These are phyloP conservation scores for Papilio dardanus DNA, from an alignment of 1,140 invertebrate genomes.

Conservation along the genomic window DNA sequence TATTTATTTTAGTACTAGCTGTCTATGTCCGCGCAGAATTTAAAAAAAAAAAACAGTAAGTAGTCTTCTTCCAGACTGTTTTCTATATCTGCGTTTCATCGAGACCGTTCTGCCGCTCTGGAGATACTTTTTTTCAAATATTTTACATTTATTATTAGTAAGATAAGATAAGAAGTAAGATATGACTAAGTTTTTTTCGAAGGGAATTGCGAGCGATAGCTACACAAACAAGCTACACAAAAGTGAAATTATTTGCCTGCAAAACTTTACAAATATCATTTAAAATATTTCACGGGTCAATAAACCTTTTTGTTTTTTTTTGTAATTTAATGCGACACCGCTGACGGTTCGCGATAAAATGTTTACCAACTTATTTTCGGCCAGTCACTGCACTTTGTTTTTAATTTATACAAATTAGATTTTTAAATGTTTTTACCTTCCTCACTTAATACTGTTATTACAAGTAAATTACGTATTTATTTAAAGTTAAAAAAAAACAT, in stretches of 20 bases:
- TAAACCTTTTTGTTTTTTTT: slow-evolving; percentile 48
- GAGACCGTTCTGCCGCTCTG: too few species aligned
- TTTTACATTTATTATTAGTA: too few species aligned
- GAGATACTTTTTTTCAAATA: too few species aligned
- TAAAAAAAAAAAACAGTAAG: too few species aligned
- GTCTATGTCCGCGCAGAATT: slow-evolving; percentile 42
- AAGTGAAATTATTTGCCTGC: not conserved
- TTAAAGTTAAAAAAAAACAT: too few species aligned
- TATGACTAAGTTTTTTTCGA: too few species aligned
- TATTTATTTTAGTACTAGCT: not conserved
- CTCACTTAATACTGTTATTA: slow-evolving; percentile 11
- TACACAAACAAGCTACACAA: too few species aligned
- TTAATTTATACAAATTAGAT: slow-evolving; percentile 48
- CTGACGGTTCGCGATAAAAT: slow-evolving; percentile 60
- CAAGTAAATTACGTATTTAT: not conserved
- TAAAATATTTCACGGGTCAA: slow-evolving; percentile 9
- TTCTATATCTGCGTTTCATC: too few species aligned
- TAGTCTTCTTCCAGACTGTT: too few species aligned
- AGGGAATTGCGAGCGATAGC: too few species aligned
- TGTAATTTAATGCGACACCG: slow-evolving; percentile 61
- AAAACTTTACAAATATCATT: not conserved
- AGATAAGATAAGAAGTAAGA: too few species aligned
- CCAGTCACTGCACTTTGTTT: slow-evolving; percentile 41
- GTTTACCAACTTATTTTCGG: slow-evolving; percentile 69
- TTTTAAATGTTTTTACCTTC: slow-evolving; percentile 38